A percentile compares a stretch with the other conserved stretches of the same genome.
These are phyloP conservation scores for Mythimna loreyi DNA, from an alignment of 2,888 invertebrate species.

Conservation along the genomic window DNA sequence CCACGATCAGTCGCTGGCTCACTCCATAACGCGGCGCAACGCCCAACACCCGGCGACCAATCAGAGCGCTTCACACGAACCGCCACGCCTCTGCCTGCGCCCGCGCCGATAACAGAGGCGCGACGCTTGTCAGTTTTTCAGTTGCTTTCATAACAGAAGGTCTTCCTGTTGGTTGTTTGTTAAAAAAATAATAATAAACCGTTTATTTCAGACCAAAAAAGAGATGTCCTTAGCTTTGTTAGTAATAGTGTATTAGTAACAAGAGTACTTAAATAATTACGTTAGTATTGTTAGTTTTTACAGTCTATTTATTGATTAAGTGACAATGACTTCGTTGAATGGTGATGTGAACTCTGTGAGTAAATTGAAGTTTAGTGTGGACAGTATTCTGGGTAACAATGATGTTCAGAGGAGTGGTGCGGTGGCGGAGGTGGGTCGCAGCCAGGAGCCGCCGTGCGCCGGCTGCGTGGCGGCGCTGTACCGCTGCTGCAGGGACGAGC, in stretches of 20 bases:
- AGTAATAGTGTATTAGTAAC: too few species aligned
- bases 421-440: conserved; percentile 70
- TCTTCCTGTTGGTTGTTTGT: conserved; percentile 62
- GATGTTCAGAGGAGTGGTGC: conserved; percentile 60
- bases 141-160: conserved; percentile 74
- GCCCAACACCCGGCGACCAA: conserved; percentile 80
- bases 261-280: too few species aligned
- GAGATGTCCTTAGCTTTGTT: too few species aligned
- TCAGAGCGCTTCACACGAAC: conserved; percentile 68
- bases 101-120: conserved; percentile 74
- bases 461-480: conserved; percentile 92
- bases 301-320: too few species aligned
- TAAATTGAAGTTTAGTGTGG: conserved; percentile 93
- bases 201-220: too few species aligned
- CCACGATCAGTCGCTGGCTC: conserved; percentile 80
- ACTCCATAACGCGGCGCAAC: conserved; percentile 79
- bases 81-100: conserved; percentile 84
- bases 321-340: conserved; percentile 83
- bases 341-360: conserved; percentile 79
- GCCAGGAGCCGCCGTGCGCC: conserved; percentile 89
- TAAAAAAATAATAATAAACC: too few species aligned
- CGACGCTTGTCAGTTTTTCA: conserved; percentile 83
- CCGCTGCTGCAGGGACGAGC: conserved; percentile 91
- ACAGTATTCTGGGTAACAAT: conserved; percentile 92
- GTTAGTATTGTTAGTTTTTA: too few species aligned